Conservation (phyloP, 2,113 vertebrate genomes). For the Neodon shergylaensis region DNA sequence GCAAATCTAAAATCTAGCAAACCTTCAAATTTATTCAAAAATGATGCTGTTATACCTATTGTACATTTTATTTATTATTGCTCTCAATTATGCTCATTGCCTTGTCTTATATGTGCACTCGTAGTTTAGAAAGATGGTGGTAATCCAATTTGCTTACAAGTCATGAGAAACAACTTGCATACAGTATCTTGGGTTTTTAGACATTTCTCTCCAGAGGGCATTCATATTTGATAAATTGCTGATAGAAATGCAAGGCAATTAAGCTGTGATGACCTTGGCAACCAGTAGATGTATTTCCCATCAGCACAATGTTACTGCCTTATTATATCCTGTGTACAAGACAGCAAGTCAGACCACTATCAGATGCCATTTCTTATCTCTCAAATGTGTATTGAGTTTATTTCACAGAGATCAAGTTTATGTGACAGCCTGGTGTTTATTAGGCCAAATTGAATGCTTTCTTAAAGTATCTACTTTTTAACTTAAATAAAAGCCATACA, state of each 20-base stretch:
- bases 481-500: neutral
- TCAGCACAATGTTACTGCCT: constrained; percentile 41
- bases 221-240: constrained; percentile 68
- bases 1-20: neutral
- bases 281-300: constrained; percentile 11
- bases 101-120: neutral
- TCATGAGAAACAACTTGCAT: constrained; percentile 49
- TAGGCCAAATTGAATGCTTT: constrained; percentile 12
- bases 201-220: constrained; percentile 49
- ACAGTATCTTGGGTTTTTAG: constrained; percentile 39
- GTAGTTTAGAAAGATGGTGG: constrained; percentile 17
- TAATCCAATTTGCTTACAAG: constrained; percentile 68
- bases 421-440: constrained; percentile 6
- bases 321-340: neutral
- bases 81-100: neutral
- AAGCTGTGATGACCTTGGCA: constrained; percentile 60
- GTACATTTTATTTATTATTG: constrained; percentile 37
- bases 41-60: neutral
- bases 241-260: constrained; percentile 71
- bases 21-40: neutral
- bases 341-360: neutral
- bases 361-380: constrained; percentile 17
- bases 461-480: constrained; percentile 31
- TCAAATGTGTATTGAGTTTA: constrained; percentile 36
- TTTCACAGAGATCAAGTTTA: constrained; percentile 26